Base-by-base conservation (phyloP, 2,888 invertebrate genomes). In the Hanleya hanleyi region DNA sequence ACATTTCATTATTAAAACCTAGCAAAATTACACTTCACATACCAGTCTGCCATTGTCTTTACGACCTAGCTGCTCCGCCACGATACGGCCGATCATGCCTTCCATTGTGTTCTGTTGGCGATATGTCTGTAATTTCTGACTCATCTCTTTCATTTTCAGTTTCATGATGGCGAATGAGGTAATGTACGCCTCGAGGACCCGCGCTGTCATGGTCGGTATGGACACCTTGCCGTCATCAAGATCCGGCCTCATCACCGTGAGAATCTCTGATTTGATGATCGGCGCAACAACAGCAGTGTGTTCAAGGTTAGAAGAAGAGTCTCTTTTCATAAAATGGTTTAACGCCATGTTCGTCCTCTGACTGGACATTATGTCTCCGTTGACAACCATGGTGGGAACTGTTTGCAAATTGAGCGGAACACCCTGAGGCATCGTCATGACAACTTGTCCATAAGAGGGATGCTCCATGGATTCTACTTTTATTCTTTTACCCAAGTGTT, bases 101-200 rank as follows among this genome's bases (percentile, higher is more conserved):
- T 84, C 85, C 78, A 83, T 76, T 9, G 83, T 81, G 71, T 84
- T 77, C 51, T 66, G 70, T 29, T 68, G 79, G 38, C 74, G 79
- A 74, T 82, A 82, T 65, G 81, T 81, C 18, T 76, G 67, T 69
- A 85, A 75, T 68, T 83, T 83, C 50, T 78, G 77, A 37, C 79
- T 77, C 84, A 87, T 85, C 74, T 86, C 85, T 41, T 77, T 73
- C 33, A 84, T 77, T 61, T 82, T 75, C 0, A 76, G 72, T 61
- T 84, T 84, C 70, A 84, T 78, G 69, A 84, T 84, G 57, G 84
- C 83, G 75, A 86, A 87, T n/a, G 85, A 86, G 36, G 79, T 78
- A 69, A 78, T 77, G 79, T 83, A 86, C 33, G 87, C 84, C 69
- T 86, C 86, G 32, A 86, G 81, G 71, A 87, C 83, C 72, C 82